Evolutionary conservation across 1,140 invertebrate species (phyloP).

Genomic region (Drosophila parabipectinata): DNA sequence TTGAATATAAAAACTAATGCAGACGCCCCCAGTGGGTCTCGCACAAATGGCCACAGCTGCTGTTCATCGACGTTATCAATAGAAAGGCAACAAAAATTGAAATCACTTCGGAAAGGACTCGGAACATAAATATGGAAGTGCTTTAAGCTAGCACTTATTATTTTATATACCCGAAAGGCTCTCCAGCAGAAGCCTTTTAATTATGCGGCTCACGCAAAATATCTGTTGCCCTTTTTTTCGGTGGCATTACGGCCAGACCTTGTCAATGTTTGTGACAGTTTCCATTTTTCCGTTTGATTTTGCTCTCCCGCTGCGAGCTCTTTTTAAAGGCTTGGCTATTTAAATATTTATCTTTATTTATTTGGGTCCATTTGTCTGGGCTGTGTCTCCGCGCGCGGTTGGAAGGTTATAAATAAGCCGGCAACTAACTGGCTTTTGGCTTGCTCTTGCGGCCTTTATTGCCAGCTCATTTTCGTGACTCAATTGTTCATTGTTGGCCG

Average conservation of each 20-base stretch:
- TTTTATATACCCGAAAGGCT: slow-evolving; percentile 5
- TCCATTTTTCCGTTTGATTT: slow-evolving; percentile 22
- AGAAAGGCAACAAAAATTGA: slow-evolving; percentile 16
- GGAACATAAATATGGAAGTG: background rate
- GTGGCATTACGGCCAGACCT: slow-evolving; percentile 23
- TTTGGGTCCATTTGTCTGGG: slow-evolving; percentile 31
- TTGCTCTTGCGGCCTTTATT: slow-evolving; percentile 38
- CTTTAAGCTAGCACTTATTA: slow-evolving; percentile 14
- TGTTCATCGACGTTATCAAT: slow-evolving; percentile 25
- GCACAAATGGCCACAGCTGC: slow-evolving; percentile 55
- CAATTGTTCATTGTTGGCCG: slow-evolving; percentile 35
- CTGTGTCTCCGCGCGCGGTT: slow-evolving; percentile 14
- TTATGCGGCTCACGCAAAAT: slow-evolving; percentile 48
- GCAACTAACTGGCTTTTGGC: slow-evolving; percentile 37
- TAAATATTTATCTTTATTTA: slow-evolving; percentile 53
- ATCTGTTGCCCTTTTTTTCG: slow-evolving; percentile 38
- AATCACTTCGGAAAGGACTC: slow-evolving; percentile 31
- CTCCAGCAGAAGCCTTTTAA: slow-evolving; percentile 47
- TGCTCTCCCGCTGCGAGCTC: background rate
- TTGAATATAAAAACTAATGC: slow-evolving; percentile 76
- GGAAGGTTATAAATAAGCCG: slow-evolving; percentile 47
- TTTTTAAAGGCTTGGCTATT: slow-evolving; percentile 46
- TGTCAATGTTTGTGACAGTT: slow-evolving; percentile 19
- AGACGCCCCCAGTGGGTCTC: slow-evolving; percentile 8
- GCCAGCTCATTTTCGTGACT: slow-evolving; percentile 29